Conservation (phyloP, 2,797 vertebrate species). For the Sternarchorhynchus goeldii region DNA sequence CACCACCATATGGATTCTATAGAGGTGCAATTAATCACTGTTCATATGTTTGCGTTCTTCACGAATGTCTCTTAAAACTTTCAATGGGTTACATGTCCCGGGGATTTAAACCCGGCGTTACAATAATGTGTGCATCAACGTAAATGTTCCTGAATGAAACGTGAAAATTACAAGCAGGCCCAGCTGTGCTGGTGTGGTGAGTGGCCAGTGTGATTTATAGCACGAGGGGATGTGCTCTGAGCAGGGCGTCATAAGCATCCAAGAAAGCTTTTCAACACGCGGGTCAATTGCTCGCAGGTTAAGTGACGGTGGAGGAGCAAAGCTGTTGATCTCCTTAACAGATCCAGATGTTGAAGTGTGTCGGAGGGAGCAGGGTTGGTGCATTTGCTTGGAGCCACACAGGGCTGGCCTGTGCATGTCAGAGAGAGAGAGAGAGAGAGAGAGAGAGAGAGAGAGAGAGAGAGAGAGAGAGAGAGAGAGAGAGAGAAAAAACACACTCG, state of each 20-base stretch:
- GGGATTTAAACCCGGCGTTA: slow-evolving; percentile 38
- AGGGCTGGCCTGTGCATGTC: slow-evolving; percentile 7
- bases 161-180: slow-evolving; percentile 53
- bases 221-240: slow-evolving; percentile 54
- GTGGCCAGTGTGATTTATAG: slow-evolving; percentile 64
- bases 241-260: slow-evolving; percentile 53
- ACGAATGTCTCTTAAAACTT: slow-evolving; percentile 35
- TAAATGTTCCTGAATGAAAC: slow-evolving; percentile 54
- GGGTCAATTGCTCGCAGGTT: slow-evolving; percentile 71
- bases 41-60: slow-evolving; percentile 1
- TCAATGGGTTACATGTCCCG: slow-evolving; percentile 18
- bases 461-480: too few relatives aligned
- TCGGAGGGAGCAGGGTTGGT: slow-evolving; percentile 4
- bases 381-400: slow-evolving; percentile 16
- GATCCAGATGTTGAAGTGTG: slow-evolving; percentile 70
- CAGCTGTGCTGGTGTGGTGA: slow-evolving; percentile 39
- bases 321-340: slow-evolving; percentile 67
- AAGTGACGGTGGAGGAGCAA: slow-evolving; percentile 66
- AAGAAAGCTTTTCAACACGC: slow-evolving; percentile 71
- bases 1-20: slow-evolving; percentile 27
- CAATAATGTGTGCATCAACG: slow-evolving; percentile 50
- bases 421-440: slow-evolving; percentile 46
- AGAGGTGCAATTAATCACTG: slow-evolving; percentile 35
- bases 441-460: background rate
- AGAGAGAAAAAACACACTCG: slow-evolving; percentile 12